Evolutionary conservation across 2,113 vertebrate genomes (phyloP).

Genomic region (Dipodomys spectabilis): DNA sequence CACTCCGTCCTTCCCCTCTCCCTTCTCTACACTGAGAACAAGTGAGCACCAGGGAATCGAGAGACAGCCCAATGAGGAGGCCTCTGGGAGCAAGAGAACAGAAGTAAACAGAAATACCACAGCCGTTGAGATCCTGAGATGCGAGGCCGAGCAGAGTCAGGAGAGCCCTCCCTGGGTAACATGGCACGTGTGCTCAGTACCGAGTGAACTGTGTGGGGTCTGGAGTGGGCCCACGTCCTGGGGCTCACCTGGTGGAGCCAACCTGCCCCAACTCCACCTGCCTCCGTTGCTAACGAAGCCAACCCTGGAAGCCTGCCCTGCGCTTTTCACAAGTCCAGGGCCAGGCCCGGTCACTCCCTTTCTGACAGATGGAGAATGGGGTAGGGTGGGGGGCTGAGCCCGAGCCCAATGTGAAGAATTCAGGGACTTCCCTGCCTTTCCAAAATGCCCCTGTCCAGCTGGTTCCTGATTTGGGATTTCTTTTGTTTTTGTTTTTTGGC

Average conservation of each 20-base stretch:
- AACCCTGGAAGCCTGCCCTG: neutral
- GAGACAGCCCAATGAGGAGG: too few species aligned
- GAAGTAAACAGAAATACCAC: too few species aligned
- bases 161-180: accelerated
- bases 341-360: neutral
- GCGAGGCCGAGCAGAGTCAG: neutral
- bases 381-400: accelerated
- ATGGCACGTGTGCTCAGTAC: neutral
- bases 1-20: too few species aligned
- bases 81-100: too few species aligned
- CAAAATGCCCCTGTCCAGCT: neutral
- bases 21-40: too few species aligned
- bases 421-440: slow-evolving; percentile 9
- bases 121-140: too few species aligned
- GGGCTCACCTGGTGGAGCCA: neutral
- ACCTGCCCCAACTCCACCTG: neutral
- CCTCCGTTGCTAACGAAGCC: neutral
- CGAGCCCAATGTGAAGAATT: neutral
- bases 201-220: neutral
- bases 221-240: neutral
- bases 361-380: neutral
- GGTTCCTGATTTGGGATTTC: neutral
- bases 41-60: too few species aligned
- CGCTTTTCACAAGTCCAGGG: neutral
- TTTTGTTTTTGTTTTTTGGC: neutral